Percentiles rank a stretch among this genome's conserved stretches.
phyloP scores from a whole-genome alignment of 2,113 vertebrate species.

The Halcyon malimbica region DNA sequence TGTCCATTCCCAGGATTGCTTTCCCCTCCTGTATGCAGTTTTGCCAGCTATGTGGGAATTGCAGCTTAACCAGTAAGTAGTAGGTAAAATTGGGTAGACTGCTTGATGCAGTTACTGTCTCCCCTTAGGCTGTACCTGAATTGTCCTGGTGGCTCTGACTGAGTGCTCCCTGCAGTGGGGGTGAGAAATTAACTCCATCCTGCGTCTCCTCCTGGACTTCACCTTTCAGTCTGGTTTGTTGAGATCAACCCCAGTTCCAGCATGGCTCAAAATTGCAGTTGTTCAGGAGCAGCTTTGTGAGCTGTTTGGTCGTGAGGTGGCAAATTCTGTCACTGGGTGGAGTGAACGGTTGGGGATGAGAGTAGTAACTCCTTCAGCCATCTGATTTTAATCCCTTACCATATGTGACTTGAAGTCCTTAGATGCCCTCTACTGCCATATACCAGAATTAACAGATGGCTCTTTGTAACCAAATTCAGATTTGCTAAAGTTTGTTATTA shows the following conservation, averaged over 20 bases:
- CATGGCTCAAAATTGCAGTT: neutral
- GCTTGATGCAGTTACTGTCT: neutral
- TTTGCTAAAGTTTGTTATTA: conserved; percentile 14
- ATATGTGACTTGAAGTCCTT: conserved; percentile 57
- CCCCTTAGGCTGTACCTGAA: neutral
- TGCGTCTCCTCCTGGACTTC: neutral
- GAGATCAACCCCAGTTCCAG: neutral
- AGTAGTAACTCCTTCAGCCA: neutral
- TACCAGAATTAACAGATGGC: conserved; percentile 54
- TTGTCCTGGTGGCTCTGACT: neutral
- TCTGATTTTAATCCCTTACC: conserved; percentile 47
- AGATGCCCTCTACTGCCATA: conserved; percentile 61
- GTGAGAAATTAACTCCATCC: neutral
- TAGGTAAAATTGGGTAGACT: neutral
- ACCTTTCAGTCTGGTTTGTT: neutral
- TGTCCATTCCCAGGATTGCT: neutral
- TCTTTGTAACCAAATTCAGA: conserved; percentile 1
- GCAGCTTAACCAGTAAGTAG: neutral
- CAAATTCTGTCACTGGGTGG: neutral
- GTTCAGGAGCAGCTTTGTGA: neutral
- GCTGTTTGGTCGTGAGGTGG: neutral
- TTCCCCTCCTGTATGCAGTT: neutral
- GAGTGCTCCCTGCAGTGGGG: neutral
- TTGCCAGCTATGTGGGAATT: neutral
- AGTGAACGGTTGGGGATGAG: neutral